Evolutionary conservation across 2,113 vertebrate species (phyloP), one percentile per base, ranked within the genome.

Genomic region (Lophius piscatorius): DNA sequence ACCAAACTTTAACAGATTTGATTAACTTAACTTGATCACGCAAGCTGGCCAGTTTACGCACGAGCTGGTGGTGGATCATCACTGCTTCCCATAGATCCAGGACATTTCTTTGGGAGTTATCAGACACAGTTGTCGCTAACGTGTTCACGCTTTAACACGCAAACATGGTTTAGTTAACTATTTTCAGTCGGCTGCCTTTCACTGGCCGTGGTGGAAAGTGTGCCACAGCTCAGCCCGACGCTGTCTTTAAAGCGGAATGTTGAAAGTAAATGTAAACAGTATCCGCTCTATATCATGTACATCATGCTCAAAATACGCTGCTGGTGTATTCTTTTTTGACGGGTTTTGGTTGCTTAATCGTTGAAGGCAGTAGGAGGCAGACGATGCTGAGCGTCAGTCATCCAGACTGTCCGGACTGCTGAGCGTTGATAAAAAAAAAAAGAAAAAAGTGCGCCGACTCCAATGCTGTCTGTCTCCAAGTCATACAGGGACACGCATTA

Each of bases 1-100:
- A 31, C 12, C 8, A 11, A 18, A 2, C 52, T 35, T 34, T 18
- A 10, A 50, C 59, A n/a, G 29, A 6, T 76, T 55, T 42, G 28
- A 29, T 52, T 18, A 85, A 87, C 73, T 90, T 87, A 41, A 63
- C 69, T 62, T 63, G 44, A 34, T 34, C 44, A 5, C 51, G 46
- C 57, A 22, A 29, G 50, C 63, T 64, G 54, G 29, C 20, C 56
- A 42, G 66, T 69, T 57, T 55, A 74, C 68, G 56, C 76, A 42
- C 70, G 22, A 22, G 31, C 74, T 46, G 71, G n/a, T 50, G 71
- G n/a, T 50, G 78, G 59, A 29, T 62, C 61, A 6, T 29, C 58
- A 24, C 72, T 68, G 70, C 75, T 59, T 74, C 52, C 62, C 38
- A 57, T 39, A 21, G 33, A 70, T n/a, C 11, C 14, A 18, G 51